Percentiles rank a stretch among this genome's conserved stretches.
Conservation (phyloP, 2,797 vertebrate genomes). For the Kryptopterus vitreolus region DNA sequence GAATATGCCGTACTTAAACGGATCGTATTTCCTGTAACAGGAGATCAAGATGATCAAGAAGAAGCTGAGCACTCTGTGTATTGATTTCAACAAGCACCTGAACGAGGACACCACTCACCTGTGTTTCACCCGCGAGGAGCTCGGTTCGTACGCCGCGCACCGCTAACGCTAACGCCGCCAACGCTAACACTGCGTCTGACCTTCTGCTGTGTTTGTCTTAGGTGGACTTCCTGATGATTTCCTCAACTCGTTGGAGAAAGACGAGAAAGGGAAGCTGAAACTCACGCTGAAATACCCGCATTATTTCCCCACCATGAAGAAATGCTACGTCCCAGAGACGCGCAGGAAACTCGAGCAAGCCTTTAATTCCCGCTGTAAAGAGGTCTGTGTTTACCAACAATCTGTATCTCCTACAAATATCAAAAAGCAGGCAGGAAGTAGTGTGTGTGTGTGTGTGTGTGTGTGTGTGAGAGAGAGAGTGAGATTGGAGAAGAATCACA, state of each 20-base stretch:
- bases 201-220: slow-evolving; percentile 54
- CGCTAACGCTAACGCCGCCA: no score
- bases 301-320: slow-evolving; percentile 97
- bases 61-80: slow-evolving; percentile 86
- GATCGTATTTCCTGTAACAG: slow-evolving; percentile 64
- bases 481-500: no score
- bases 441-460: no score
- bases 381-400: slow-evolving; percentile 68
- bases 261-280: slow-evolving; percentile 81
- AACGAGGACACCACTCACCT: slow-evolving; percentile 91
- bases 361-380: slow-evolving; percentile 94
- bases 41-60: slow-evolving; percentile 96
- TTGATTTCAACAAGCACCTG: slow-evolving; percentile 96
- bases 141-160: slow-evolving; percentile 75
- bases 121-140: slow-evolving; percentile 81
- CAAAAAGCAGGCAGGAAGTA: no score
- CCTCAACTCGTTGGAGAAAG: slow-evolving; percentile 86
- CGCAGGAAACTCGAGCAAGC: slow-evolving; percentile 85
- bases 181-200: neutral
- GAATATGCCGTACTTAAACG: neutral
- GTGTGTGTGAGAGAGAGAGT: no score
- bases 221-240: slow-evolving; percentile 96
- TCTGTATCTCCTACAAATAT: neutral
- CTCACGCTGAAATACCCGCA: slow-evolving; percentile 96
- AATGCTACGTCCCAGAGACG: slow-evolving; percentile 89